phyloP scores from a whole-genome alignment of 2,113 vertebrate species.

The Hypomesus transpacificus region DNA sequence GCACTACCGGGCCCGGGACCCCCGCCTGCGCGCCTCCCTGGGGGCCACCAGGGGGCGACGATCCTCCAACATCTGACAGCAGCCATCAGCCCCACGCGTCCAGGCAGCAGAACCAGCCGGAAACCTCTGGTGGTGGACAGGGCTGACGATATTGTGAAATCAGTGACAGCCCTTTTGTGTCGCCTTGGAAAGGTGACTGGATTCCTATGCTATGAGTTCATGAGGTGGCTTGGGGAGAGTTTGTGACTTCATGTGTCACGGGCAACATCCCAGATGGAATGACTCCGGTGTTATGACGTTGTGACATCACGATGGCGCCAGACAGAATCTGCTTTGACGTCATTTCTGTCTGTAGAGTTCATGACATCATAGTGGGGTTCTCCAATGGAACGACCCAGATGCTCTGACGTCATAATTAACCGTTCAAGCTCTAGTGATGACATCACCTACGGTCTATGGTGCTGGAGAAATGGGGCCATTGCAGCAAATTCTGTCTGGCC shows the following conservation, averaged over 20 bases:
- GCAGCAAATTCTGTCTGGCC: neutral
- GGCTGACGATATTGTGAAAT: too few species aligned
- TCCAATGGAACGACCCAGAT: too few species aligned
- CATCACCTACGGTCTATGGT: too few species aligned
- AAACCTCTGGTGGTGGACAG: neutral
- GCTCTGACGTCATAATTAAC: too few species aligned
- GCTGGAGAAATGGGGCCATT: neutral
- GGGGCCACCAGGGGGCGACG: constrained; percentile 80
- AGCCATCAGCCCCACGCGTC: neutral
- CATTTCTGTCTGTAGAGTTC: neutral
- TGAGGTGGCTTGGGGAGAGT: too few species aligned
- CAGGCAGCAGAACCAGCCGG: neutral
- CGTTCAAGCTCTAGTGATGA: too few species aligned
- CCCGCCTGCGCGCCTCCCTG: constrained; percentile 82
- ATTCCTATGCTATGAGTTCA: too few species aligned
- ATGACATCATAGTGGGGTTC: too few species aligned
- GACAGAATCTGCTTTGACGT: neutral
- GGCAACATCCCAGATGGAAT: neutral
- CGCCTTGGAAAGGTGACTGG: too few species aligned
- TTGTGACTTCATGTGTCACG: too few species aligned
- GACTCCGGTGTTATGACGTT: neutral
- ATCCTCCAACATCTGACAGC: constrained; percentile 74
- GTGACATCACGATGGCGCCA: neutral
- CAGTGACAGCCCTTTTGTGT: too few species aligned
- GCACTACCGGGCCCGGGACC: constrained; percentile 89